Base-by-base conservation (phyloP, 1,140 invertebrate species). In the Lepidurus packardi region DNA sequence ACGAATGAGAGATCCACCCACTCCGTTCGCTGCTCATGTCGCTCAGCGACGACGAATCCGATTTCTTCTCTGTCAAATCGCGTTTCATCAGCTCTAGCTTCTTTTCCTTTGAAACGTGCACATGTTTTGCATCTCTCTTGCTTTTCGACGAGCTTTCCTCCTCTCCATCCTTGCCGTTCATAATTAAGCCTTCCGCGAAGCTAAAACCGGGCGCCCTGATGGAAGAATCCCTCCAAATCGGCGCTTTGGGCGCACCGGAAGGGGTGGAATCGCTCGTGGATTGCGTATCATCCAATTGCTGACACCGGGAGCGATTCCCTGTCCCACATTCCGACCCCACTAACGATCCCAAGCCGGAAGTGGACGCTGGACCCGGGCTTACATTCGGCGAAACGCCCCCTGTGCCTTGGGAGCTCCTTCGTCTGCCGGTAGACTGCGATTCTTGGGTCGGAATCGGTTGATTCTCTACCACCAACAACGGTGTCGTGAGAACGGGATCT, bases 1-100 rank as follows among this genome's bases (percentile, higher is more conserved):
- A 43, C 82, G 83, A 82, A 85, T 88, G 78, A 82, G 87, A 85
- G 78, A 87, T 79, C 85, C 86, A 81, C 79, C 86, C 86, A 81
- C 85, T 85, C 75, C 83, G 83, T 79, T 86, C 86, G 11, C 85
- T 86, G 10, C 85, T 86, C 45, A 86, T 85, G 77, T 84, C 83
- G 80, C 84, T 84, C 80, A 82, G 82, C 8, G 83, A 83, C 13
- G 84, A 85, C 21, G 82, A 82, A 24, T 80, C 53, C 6, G 53
- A 65, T 16, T 65, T 9, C 53, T 65, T 65, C 13, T 65, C 53
- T 16, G 53, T 65, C 9, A 65, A 16, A 34, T 34, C 34, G 34
- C 34, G 34, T 34, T 34, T 34, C 34, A 34, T 34, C 34, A 4
- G 3, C 21, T 65, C 53, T 7, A 21, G 21, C 21, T 65, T 65